Conservation (phyloP, 2,113 vertebrate genomes). For the Hydrolagus affinis region DNA sequence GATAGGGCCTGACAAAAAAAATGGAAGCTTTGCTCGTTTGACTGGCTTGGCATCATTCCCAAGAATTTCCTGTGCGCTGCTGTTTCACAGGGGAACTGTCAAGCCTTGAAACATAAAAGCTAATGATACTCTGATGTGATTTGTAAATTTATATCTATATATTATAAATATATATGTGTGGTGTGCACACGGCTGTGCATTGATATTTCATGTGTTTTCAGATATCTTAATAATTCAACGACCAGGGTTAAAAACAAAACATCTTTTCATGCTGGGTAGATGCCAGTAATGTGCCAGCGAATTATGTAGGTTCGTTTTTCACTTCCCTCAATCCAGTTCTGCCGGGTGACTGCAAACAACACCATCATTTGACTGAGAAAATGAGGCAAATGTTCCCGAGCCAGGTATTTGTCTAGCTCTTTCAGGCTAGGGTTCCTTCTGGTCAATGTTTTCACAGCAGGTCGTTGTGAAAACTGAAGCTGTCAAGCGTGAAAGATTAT, state of each 20-base stretch:
- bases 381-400: constrained; percentile 35
- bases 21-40: constrained; percentile 58
- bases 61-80: constrained; percentile 55
- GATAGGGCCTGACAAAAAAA: constrained; percentile 50
- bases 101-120: constrained; percentile 37
- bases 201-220: neutral
- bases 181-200: neutral
- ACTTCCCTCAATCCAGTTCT: constrained; percentile 11
- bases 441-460: constrained; percentile 32
- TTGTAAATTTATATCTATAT: constrained; percentile 16
- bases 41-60: constrained; percentile 66
- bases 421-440: constrained; percentile 29
- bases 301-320: neutral
- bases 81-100: constrained; percentile 48
- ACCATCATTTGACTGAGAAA: constrained; percentile 37
- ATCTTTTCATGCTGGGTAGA: neutral
- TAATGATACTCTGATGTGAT: constrained; percentile 20
- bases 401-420: constrained; percentile 36
- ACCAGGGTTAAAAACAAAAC: neutral
- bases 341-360: neutral
- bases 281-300: neutral
- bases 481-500: constrained; percentile 45
- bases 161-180: neutral
- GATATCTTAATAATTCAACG: neutral
- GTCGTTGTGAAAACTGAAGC: constrained; percentile 38